Evolutionary conservation across 2,797 vertebrate species (phyloP).

Genomic region (Amazona finschi): DNA sequence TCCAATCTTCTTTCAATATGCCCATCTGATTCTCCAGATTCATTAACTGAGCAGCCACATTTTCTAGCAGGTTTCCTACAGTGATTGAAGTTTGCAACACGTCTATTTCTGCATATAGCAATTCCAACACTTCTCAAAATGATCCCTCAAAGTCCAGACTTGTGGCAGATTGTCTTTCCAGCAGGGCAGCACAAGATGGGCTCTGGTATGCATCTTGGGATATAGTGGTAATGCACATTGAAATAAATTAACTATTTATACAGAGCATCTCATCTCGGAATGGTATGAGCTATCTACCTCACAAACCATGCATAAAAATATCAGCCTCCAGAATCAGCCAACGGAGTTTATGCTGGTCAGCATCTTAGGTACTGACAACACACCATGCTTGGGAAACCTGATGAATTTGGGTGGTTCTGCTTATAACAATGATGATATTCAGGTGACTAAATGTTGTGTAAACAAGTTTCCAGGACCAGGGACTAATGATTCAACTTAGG

Average conservation of each 20-base stretch:
- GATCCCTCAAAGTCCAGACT: slow-evolving; percentile 68
- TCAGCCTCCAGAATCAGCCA: background rate
- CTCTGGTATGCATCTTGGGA: slow-evolving; percentile 34
- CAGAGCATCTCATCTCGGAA: background rate
- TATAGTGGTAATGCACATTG: background rate
- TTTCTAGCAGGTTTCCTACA: slow-evolving; percentile 64
- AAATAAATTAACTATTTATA: slow-evolving; percentile 58
- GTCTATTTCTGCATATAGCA: slow-evolving; percentile 65
- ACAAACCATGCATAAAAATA: background rate
- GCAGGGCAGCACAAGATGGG: slow-evolving; percentile 62
- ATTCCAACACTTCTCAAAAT: slow-evolving; percentile 68
- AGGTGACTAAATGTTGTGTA: background rate
- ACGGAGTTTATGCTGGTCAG: background rate
- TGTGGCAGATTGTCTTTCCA: slow-evolving; percentile 70
- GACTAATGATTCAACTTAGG: background rate
- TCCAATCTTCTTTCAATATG: slow-evolving; percentile 3
- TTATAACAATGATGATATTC: background rate
- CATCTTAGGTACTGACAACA: background rate
- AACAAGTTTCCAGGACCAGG: background rate
- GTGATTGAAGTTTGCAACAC: slow-evolving; percentile 67
- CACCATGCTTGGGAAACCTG: background rate
- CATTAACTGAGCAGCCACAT: slow-evolving; percentile 71
- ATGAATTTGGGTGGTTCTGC: background rate
- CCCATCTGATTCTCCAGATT: slow-evolving; percentile 66
- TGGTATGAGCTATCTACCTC: background rate